Conservation (phyloP, 2,797 vertebrate species). For the Bradypus variegatus region DNA sequence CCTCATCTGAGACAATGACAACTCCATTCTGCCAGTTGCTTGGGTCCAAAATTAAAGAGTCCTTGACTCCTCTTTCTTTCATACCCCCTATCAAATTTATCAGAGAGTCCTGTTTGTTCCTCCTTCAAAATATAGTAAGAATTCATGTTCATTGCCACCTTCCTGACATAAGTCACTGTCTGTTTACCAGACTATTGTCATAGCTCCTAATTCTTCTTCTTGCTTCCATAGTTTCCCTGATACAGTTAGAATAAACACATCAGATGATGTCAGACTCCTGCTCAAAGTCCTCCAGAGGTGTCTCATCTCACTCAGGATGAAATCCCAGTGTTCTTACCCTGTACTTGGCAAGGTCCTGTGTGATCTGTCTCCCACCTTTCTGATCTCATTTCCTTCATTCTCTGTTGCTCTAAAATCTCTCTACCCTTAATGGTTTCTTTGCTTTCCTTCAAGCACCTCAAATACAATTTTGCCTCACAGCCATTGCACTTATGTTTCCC, state of each 20-base stretch:
- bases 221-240: neutral
- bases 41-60: neutral
- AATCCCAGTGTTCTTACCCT: neutral
- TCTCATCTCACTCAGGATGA: neutral
- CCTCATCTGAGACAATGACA: neutral
- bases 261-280: neutral
- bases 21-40: neutral
- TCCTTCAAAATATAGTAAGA: neutral
- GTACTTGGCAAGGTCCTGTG: neutral
- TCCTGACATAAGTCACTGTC: neutral
- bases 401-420: neutral
- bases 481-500: rapidly evolving
- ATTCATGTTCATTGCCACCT: neutral
- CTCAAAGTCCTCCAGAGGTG: neutral
- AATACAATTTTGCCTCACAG: neutral
- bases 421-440: neutral
- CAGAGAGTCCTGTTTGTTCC: neutral
- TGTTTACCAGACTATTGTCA: neutral
- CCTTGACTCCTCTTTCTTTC: neutral
- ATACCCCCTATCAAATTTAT: neutral
- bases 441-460: neutral
- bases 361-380: rapidly evolving
- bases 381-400: neutral
- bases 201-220: neutral
- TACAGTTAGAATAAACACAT: neutral